Percentiles rank a stretch among this genome's conserved stretches.
Evolutionary conservation across 2,797 vertebrate species (phyloP).

Genomic region (Strix occidentalis): DNA sequence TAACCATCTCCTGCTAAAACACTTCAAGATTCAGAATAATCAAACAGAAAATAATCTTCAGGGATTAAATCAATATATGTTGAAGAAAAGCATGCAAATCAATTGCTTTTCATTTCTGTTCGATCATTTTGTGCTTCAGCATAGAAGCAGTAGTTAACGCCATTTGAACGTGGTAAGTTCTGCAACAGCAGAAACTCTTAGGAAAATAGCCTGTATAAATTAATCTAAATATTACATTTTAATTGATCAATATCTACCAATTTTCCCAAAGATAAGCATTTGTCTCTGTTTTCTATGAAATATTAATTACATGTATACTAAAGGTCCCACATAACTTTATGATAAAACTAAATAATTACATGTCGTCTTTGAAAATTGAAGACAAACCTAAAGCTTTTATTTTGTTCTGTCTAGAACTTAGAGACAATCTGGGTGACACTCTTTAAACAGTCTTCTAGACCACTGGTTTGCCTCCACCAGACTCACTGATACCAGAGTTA

Average conservation of each 20-base stretch:
- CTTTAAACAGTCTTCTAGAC: not conserved
- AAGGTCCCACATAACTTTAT: not conserved
- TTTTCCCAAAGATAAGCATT: not conserved
- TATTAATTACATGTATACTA: not conserved
- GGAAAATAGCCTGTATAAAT: not conserved
- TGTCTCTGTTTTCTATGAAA: not conserved
- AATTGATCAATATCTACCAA: not conserved
- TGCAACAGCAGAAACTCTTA: not conserved
- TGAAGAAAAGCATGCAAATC: not conserved
- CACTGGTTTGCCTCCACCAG: not conserved
- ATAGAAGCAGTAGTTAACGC: fast-evolving
- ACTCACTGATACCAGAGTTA: not conserved
- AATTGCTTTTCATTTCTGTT: not conserved
- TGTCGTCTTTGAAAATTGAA: not conserved
- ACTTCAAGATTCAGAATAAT: not conserved
- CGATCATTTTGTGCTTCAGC: not conserved
- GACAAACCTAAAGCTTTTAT: not conserved
- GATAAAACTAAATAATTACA: not conserved
- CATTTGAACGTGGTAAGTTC: not conserved
- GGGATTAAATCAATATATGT: not conserved
- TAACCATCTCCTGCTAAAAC: not conserved
- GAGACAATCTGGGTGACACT: not conserved
- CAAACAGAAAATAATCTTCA: not conserved
- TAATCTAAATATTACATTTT: not conserved
- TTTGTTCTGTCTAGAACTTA: not conserved